Evolutionary conservation across 2,113 vertebrate species (phyloP).

Genomic region (Tricholaema leucomelas): DNA sequence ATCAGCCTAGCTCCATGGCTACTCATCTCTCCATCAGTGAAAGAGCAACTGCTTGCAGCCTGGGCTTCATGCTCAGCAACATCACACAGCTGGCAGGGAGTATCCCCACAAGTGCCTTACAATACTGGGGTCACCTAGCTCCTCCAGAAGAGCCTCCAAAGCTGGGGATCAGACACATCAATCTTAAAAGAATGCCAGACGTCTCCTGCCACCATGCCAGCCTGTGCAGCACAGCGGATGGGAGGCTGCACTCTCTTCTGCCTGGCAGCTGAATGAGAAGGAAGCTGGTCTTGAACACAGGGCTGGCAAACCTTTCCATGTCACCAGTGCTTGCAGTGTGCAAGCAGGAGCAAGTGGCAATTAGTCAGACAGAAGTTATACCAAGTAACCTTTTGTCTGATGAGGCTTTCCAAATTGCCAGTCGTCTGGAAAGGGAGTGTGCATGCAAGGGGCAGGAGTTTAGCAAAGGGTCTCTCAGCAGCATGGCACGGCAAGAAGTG

Average conservation of each 20-base stretch:
- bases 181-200: not conserved
- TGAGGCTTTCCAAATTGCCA: conserved; percentile 42
- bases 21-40: not conserved
- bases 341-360: not conserved
- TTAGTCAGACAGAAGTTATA: not conserved
- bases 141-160: not conserved
- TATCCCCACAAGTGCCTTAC: not conserved
- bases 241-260: not conserved
- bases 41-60: not conserved
- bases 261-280: not conserved
- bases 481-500: conserved; percentile 46
- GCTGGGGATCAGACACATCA: not conserved
- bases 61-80: not conserved
- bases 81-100: not conserved
- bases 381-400: not conserved
- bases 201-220: not conserved
- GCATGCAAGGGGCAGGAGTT: conserved; percentile 4
- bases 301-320: not conserved
- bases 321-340: not conserved
- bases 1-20: not conserved
- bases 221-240: rapidly evolving
- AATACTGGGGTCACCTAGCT: not conserved
- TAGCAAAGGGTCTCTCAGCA: not conserved
- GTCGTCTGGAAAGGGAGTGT: conserved; percentile 26
- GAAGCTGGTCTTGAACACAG: not conserved